Base-by-base conservation (phyloP, 2,888 invertebrate genomes). In the Chouioia cunea region DNA sequence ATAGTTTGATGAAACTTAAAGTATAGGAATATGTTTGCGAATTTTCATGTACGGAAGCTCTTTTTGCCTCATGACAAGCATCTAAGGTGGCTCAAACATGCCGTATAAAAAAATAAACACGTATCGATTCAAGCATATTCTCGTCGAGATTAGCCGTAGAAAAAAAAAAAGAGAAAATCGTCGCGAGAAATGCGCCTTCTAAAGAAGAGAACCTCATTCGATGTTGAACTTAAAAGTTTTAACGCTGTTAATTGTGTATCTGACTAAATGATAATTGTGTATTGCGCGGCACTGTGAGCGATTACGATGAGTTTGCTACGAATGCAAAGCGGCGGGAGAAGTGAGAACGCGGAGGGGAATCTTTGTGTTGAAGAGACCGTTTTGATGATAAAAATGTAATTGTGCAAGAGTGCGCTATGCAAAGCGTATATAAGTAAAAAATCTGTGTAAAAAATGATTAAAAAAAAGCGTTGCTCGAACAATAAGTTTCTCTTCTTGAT, bases 211-310 rank as follows among this genome's bases (percentile, higher is more conserved):
- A 80, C 81, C 82, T 83, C 82, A 81, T 82, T 82, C 78, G 82
- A 82, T 81, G 84, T 85, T 85, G 80, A 84, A 82, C 81, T 83
- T 81, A 80, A 84, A 82, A 84, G 82, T 84, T 84, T 82, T 82
- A 83, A 84, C 79, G 79, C 79, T 85, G 84, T 85, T 85, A 77
- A 79, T 79, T 77, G 77, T 79, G 78, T 76, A 78, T 78, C 75
- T 75, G 75, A 76, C 74, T 76, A 76, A 74, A 73, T 74, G 75
- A 73, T 71, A 70, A 71, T 66, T 69, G 68, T 70, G 69, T 73
- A 76, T 73, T 70, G 74, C 71, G 67, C 70, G 70, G 73, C 65
- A 56, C 73, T 47, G 58, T 64, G 67, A 62, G 46, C 56, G 43
- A 66, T 36, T 72, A 53, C 12, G 54, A n/a, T 36, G 36, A 36